Base-by-base conservation (phyloP, 2,888 invertebrate genomes). In the Heliconius cydno region DNA sequence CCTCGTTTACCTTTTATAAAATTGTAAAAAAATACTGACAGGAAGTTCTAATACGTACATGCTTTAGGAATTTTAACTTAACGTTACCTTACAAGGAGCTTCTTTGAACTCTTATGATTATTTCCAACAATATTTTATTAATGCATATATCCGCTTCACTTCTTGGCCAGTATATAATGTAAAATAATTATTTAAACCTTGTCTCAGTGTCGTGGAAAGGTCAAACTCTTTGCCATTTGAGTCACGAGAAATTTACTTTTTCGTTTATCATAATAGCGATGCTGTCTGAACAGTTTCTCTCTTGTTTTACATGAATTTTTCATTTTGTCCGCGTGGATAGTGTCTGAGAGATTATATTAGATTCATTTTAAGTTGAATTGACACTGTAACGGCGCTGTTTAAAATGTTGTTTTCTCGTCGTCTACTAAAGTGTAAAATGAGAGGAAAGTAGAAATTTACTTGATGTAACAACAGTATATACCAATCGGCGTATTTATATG, bases 1-100 rank as follows among this genome's bases (percentile, higher is more conserved):
- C 83, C 82, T 82, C 74, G 81, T 83, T 84, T 78, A 74, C 83
- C 83, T 78, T 79, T 81, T 82, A 80, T 65, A 71, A 77, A 71
- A 30, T 52, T 52, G 60, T 76, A 28, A 78, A 63, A 72, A 73
- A 76, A 71, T 74, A 52, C 41, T 28, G 46, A 76, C 77, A 67
- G 79, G 80, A 75, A 79, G 74, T 80, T 76, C 57, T 67, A 52
- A 60, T 34, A 73, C 30, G 25, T 38, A 73, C 34, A 19, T n/a
- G 57, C 38, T 38, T 60, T 38, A 60, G 12, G 30, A 52, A 52
- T 57, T 72, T 60, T 60, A n/a, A 57, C 60, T 60, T n/a, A 52
- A 30, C 19, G 10, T 22, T 19, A 25, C 60, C 60, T 73, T 30
- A 34, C 7, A 46, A 25, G 41, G 41, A 70, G 25, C 25, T 46